These are phyloP conservation scores for Puntigrus tetrazona DNA, from an alignment of 2,113 vertebrate genomes.

Conservation along the genomic window DNA sequence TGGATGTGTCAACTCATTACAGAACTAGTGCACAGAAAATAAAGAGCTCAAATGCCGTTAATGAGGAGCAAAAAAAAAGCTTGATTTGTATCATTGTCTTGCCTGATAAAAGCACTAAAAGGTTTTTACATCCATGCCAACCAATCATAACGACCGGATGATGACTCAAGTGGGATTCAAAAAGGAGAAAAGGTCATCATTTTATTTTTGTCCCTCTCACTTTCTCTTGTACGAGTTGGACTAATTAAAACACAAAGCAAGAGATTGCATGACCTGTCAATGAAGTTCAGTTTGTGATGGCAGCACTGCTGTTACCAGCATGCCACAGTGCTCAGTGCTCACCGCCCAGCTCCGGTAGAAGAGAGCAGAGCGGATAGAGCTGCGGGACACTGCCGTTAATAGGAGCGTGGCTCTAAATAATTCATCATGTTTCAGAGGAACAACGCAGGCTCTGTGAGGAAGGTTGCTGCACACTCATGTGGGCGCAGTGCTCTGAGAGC, in stretches of 20 bases:
- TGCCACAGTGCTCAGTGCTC: constrained; percentile 7
- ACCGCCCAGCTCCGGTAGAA: background rate
- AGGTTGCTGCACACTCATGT: background rate
- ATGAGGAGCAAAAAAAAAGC: background rate
- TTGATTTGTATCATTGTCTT: constrained; percentile 8
- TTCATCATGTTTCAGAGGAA: constrained; percentile 1
- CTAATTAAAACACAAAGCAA: constrained; percentile 17
- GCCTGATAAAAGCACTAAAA: constrained; percentile 23
- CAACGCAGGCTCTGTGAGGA: constrained; percentile 19
- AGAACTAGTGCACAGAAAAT: constrained; percentile 7
- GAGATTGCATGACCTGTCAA: constrained; percentile 29
- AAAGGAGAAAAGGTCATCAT: constrained; percentile 10
- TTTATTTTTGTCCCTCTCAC: background rate
- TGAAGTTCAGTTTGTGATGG: constrained; percentile 50
- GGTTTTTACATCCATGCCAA: background rate
- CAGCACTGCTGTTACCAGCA: constrained; percentile 23
- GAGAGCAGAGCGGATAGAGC: constrained; percentile 31
- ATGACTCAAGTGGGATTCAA: constrained; percentile 26
- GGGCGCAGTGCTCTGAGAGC: constrained; percentile 10
- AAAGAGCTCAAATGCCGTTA: constrained; percentile 19
- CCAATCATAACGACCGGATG: constrained; percentile 16
- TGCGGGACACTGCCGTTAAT: constrained; percentile 52
- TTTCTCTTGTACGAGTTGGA: background rate
- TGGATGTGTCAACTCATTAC: constrained; percentile 18
- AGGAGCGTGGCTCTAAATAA: constrained; percentile 51